Base-by-base conservation (phyloP, 2,113 vertebrate genomes). In the Crotophaga sulcirostris region DNA sequence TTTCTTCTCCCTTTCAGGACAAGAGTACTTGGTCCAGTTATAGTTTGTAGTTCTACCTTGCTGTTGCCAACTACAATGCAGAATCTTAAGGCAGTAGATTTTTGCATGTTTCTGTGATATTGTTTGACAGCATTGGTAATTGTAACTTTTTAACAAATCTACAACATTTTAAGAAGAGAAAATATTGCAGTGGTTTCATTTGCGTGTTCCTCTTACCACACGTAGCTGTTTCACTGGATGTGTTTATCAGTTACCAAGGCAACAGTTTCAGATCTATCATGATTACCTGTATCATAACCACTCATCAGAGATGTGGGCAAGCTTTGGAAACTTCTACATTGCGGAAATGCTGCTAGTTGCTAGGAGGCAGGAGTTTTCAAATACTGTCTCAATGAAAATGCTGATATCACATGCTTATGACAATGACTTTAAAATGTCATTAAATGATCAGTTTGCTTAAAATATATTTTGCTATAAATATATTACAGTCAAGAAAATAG, bases 291-390 rank as follows among this genome's bases (percentile, higher is more conserved):
- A 97, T 97, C 93, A 3, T 26, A 73, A 13, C 80, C 80, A 59
- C 63, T 56, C 66, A 95, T 92, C 92, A 90, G 66, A 92, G 80
- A 89, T 87, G 76, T 92, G 90, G 88, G 96, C 88, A 92, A 95
- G 94, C 77, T 90, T 69, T 56, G 68, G 75, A 60, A 96, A 93
- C 56, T 84, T 81, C 52, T 81, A 56, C 55, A 81, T 6, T 70
- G 56, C 86, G 73, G 83, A 96, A 96, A 90, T 44, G 69, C 49
- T 92, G 69, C 72, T 62, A 42, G 68, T 40, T 97, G 52, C 68
- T 90, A 89, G 58, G 93, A 97, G 20, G 69, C 66, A 77, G 33
- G 29, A 94, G 45, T 69, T 94, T 88, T 66, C 82, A 85, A 88
- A 92, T 86, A 40, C 54, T 58, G 23, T 47, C n/a, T 89, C 67